These are phyloP conservation scores for Cybosia mesomella DNA, from an alignment of 2,888 invertebrate genomes.

Conservation along the genomic window DNA sequence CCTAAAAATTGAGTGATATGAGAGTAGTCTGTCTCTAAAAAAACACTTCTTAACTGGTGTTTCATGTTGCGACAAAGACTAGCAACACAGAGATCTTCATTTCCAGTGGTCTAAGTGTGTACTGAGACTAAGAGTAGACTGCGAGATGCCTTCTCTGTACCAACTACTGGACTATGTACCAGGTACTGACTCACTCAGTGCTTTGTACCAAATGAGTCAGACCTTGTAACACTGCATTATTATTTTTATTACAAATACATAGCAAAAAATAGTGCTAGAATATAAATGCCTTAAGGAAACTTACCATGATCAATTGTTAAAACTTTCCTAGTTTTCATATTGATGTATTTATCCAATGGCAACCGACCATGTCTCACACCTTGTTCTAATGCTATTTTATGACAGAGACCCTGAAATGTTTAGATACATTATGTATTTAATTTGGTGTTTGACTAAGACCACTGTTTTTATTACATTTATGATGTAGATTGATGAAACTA, in stretches of 20 bases:
- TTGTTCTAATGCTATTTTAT: conserved; percentile 92
- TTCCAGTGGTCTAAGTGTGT: no score
- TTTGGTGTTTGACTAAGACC: neutral
- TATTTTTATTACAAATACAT: neutral
- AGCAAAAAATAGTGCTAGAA: neutral
- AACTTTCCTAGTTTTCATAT: conserved; percentile 97
- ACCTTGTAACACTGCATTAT: neutral
- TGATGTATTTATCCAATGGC: conserved; percentile 95
- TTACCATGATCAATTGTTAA: conserved; percentile 98
- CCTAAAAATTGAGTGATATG: no score
- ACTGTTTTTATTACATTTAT: no score
- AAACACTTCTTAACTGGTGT: no score
- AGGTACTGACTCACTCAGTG: neutral
- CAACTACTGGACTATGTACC: no score
- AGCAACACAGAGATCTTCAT: no score
- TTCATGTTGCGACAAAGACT: no score
- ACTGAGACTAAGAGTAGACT: no score
- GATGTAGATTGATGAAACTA: neutral
- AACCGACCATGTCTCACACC: conserved; percentile 94
- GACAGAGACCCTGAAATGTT: conserved; percentile 92
- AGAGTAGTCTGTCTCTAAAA: no score
- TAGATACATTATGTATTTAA: conserved; percentile 7
- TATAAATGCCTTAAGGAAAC: conserved; percentile 23
- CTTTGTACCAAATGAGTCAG: neutral
- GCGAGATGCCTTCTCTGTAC: no score